Conservation (phyloP, 2,888 invertebrate genomes). For the Cabera pusaria region DNA sequence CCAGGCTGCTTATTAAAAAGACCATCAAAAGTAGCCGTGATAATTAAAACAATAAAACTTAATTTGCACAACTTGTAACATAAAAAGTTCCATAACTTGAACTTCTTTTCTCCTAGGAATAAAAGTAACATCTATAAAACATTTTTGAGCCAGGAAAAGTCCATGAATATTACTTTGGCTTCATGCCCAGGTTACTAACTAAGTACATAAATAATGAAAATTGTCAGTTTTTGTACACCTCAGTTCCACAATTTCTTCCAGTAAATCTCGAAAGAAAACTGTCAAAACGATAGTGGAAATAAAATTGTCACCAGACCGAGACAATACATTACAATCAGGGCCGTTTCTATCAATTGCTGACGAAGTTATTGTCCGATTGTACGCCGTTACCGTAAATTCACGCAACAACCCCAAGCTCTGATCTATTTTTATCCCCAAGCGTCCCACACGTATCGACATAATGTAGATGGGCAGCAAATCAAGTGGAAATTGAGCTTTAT, state of each 20-base stretch:
- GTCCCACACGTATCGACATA: slow-evolving; percentile 26
- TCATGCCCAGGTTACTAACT: slow-evolving; percentile 15
- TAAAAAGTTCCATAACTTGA: slow-evolving; percentile 9
- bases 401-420: slow-evolving; percentile 34
- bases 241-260: slow-evolving; percentile 5
- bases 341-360: slow-evolving; percentile 35
- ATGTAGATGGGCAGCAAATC: slow-evolving; percentile 14
- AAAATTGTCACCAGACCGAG: slow-evolving; percentile 23
- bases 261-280: slow-evolving; percentile 7
- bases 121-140: slow-evolving; percentile 9
- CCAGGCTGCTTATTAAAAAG: too few relatives aligned
- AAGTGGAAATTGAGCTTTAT: slow-evolving; percentile 27
- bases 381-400: slow-evolving; percentile 34
- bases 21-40: too few relatives aligned
- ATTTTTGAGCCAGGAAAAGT: slow-evolving; percentile 9
- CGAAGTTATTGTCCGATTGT: slow-evolving; percentile 35
- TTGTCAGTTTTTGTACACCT: slow-evolving; percentile 7
- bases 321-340: slow-evolving; percentile 33
- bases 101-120: slow-evolving; percentile 8
- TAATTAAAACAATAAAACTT: not conserved
- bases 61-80: not conserved
- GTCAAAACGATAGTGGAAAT: slow-evolving; percentile 24
- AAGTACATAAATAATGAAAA: slow-evolving; percentile 16
- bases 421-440: slow-evolving; percentile 35
- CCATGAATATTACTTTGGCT: slow-evolving; percentile 23